Conservation (phyloP, 2,113 vertebrate species). For the Istiophorus platypterus region DNA sequence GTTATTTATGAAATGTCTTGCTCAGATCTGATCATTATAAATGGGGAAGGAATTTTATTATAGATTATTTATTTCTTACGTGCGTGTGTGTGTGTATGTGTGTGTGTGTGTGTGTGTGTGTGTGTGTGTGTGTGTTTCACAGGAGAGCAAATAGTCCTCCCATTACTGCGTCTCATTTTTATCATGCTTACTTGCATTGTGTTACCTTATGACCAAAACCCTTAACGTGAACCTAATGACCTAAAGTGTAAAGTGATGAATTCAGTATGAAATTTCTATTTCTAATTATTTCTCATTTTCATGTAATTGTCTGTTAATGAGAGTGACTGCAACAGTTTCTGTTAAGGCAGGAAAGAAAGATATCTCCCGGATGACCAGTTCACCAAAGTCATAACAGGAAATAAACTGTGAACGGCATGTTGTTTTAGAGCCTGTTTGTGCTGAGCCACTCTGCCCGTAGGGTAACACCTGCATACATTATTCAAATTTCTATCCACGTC, state of each 20-base stretch:
- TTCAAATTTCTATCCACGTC: constrained; percentile 71
- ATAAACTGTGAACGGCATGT: not conserved
- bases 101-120: no score
- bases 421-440: not conserved
- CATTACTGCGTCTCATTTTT: not conserved
- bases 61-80: not conserved
- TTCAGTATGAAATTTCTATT: not conserved
- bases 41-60: not conserved
- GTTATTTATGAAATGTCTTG: no score
- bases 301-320: no score
- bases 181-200: not conserved
- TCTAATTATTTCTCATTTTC: not conserved
- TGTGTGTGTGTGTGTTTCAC: no score
- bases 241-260: not conserved
- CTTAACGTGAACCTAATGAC: not conserved
- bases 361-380: no score
- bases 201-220: no score
- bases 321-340: no score
- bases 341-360: not conserved
- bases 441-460: not conserved
- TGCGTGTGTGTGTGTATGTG: no score
- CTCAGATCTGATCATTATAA: no score
- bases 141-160: no score
- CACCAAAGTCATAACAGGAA: not conserved
- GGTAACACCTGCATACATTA: constrained; percentile 64